Base-by-base conservation (phyloP, 1,140 invertebrate species). In the Nephila pilipes region DNA sequence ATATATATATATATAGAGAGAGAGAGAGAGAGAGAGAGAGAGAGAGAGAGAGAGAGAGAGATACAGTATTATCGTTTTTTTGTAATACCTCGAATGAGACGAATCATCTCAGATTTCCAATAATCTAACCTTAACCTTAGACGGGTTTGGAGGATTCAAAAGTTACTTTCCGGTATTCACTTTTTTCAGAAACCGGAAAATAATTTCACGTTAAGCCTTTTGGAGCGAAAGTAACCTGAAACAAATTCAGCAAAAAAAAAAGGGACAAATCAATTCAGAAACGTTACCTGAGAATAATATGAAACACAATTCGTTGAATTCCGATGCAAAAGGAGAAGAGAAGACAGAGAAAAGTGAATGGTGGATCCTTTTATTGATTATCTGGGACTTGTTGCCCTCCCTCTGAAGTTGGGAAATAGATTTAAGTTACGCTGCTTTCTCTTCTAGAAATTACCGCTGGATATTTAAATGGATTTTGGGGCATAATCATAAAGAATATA, bases 371-470 rank as follows among this genome's bases (percentile, higher is more conserved):
- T 32, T 75, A 75, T 75, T 75, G 69, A 75, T 75, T 32, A 75
- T 75, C 69, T 36, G 14, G 18, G 32, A 75, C 69, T 75, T 75
- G 29, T 75, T 75, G 65, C 65, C 65, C 65, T 32, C 65, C 29
- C n/a, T 2, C 29, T 75, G 69, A 75, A 75, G 69, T 75, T 75
- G 69, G 29, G 69, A 75, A 75, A 75, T 75, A 75, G 69, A 75
- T 75, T 75, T 36, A 36, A 75, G 25, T 75, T 75, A 75, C 69
- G 32, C 29, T 5, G 29, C 36, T 4, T 16, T 18, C 69, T 36
- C 16, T 75, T 32, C 29, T 14, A 25, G 3, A 14, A 75, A 75
- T 75, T 75, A 75, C 14, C 32, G 69, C 16, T 75, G 69, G 29
- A 75, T 18, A 75, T 75, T 75, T 36, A 36, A 36, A 75, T 75